These are phyloP conservation scores for Folsomia candida DNA, from an alignment of 2,888 invertebrate species.

Conservation along the genomic window DNA sequence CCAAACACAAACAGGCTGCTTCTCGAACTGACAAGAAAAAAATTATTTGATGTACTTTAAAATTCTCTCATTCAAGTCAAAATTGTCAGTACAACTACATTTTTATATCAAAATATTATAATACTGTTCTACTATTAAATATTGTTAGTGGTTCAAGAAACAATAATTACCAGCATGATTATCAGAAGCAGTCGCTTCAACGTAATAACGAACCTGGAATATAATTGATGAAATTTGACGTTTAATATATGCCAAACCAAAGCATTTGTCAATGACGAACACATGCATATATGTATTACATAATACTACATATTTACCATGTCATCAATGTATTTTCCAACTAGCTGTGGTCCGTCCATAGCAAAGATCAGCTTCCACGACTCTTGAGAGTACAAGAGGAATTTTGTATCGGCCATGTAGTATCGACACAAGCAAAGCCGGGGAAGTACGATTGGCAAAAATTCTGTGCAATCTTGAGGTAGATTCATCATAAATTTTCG, in stretches of 20 bases:
- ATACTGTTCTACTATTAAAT: too few species aligned
- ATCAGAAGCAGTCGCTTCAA: conserved; percentile 57
- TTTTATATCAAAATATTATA: too few species aligned
- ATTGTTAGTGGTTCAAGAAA: too few species aligned
- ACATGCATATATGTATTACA: background rate
- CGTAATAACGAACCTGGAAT: conserved; percentile 57
- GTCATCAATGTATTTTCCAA: conserved; percentile 56
- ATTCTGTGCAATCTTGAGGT: conserved; percentile 54
- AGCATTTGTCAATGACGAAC: background rate
- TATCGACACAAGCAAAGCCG: conserved; percentile 60
- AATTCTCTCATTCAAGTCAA: too few species aligned
- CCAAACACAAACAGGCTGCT: conserved; percentile 61
- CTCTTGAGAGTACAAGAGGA: conserved; percentile 55
- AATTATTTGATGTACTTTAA: too few species aligned
- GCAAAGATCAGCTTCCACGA: conserved; percentile 58
- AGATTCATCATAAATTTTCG: conserved; percentile 56
- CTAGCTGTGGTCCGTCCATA: conserved; percentile 56
- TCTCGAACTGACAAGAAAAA: too few species aligned
- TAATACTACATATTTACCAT: conserved; percentile 47
- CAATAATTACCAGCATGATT: conserved; percentile 61
- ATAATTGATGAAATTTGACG: background rate
- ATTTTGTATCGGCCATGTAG: conserved; percentile 37
- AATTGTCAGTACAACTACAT: too few species aligned
- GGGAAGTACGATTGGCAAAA: conserved; percentile 57
- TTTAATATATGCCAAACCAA: background rate